Evolutionary conservation across 2,113 vertebrate genomes (phyloP).

Genomic region (Neopipo cinnamomea): DNA sequence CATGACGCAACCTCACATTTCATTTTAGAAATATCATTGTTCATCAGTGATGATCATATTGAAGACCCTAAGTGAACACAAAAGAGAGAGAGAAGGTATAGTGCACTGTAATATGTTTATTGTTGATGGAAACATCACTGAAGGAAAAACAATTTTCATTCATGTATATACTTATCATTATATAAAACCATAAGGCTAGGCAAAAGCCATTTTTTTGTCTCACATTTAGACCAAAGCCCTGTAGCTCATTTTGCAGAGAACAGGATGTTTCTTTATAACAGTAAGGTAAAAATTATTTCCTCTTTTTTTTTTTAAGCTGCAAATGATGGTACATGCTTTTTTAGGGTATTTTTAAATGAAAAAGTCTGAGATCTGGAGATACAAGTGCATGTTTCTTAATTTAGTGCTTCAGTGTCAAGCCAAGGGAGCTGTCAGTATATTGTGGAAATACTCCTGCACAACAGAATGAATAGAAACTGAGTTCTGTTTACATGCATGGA

Average conservation of each 20-base stretch:
- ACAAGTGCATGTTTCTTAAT: not conserved
- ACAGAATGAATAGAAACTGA: not conserved
- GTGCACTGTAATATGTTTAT: not conserved
- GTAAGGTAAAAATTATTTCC: not conserved
- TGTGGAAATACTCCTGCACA: not conserved
- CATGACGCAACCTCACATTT: not conserved
- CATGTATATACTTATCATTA: not conserved
- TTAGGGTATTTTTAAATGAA: not conserved
- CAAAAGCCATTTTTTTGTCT: not conserved
- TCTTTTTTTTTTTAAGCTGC: not conserved
- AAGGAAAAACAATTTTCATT: not conserved
- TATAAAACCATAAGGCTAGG: not conserved
- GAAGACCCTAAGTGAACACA: not conserved
- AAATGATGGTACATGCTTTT: not conserved
- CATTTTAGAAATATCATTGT: not conserved
- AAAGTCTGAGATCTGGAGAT: not conserved
- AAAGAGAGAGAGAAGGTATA: not conserved
- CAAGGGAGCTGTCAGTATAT: not conserved
- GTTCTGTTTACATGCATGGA: not conserved
- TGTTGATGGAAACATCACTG: not conserved
- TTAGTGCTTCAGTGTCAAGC: not conserved
- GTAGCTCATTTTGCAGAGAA: not conserved
- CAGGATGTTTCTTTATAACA: not conserved
- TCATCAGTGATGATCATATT: not conserved
- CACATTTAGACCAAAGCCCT: not conserved